Percentiles rank a stretch among this genome's conserved stretches.
These are phyloP conservation scores for Glaucomys volans DNA, from an alignment of 2,113 vertebrate species.

Conservation along the genomic window DNA sequence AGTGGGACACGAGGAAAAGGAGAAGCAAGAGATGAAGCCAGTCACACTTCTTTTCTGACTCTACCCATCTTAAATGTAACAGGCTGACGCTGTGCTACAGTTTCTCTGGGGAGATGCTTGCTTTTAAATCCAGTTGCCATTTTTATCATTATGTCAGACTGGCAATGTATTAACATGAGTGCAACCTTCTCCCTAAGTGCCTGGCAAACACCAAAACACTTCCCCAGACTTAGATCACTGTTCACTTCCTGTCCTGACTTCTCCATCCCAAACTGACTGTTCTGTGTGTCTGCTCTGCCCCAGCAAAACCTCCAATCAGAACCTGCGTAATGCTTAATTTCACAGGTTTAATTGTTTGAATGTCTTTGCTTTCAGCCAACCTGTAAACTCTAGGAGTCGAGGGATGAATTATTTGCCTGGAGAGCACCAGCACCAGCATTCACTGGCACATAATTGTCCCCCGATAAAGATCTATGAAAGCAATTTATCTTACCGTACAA, in stretches of 20 bases:
- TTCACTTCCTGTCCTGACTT: neutral
- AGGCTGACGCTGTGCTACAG: neutral
- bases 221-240: neutral
- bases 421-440: neutral
- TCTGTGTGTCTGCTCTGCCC: neutral
- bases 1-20: neutral
- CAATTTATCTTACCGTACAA: neutral
- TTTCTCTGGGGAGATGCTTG: neutral
- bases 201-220: neutral
- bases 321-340: neutral
- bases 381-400: neutral
- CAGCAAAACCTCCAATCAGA: neutral
- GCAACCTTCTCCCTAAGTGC: neutral
- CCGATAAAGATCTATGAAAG: slow-evolving; percentile 1
- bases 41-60: too few relatives aligned
- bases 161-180: neutral
- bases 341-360: neutral
- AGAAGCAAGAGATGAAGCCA: neutral
- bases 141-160: neutral
- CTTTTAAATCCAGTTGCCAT: slow-evolving; percentile 47
- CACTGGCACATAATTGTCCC: neutral
- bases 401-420: neutral
- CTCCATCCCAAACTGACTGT: neutral
- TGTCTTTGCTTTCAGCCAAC: neutral
- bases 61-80: neutral